Conservation (phyloP, 2,113 vertebrate species). For the Oplegnathus fasciatus region DNA sequence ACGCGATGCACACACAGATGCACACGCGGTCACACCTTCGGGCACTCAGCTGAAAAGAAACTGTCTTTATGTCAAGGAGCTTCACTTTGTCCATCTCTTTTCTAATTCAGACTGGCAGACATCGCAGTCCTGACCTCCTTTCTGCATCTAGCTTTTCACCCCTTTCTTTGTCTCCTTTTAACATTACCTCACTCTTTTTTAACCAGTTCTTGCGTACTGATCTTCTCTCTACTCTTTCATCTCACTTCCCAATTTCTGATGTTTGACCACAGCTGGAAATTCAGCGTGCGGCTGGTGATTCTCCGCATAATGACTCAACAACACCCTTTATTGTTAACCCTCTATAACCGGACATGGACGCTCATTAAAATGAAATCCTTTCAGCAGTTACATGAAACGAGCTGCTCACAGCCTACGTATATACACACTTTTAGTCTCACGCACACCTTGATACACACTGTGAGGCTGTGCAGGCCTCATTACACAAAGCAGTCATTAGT, state of each 20-base stretch:
- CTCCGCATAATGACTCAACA: not conserved
- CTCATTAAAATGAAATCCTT: slow-evolving; percentile 50
- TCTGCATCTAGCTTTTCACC: not conserved
- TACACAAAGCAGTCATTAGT: slow-evolving; percentile 57
- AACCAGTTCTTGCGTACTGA: not conserved
- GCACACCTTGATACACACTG: slow-evolving; percentile 26
- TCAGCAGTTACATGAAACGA: slow-evolving; percentile 19
- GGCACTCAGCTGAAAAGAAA: not conserved
- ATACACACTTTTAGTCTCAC: not conserved
- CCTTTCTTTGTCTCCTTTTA: not conserved
- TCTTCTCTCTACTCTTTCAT: not conserved
- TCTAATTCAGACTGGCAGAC: slow-evolving; percentile 36
- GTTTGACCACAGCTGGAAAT: slow-evolving; percentile 5
- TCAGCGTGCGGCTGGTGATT: not conserved
- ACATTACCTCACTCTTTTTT: not conserved
- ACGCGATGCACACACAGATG: not conserved
- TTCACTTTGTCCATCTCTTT: not conserved
- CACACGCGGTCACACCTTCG: not conserved
- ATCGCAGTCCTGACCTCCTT: slow-evolving; percentile 21
- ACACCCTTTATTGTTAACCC: slow-evolving; percentile 16
- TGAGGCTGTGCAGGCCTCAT: slow-evolving; percentile 46
- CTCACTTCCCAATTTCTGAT: not conserved
- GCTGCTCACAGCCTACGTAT: not conserved
- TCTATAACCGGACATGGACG: slow-evolving; percentile 6
- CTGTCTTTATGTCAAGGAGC: not conserved